These are phyloP conservation scores for Dromococcyx pavoninus DNA, from an alignment of 2,797 vertebrate genomes.

Conservation along the genomic window DNA sequence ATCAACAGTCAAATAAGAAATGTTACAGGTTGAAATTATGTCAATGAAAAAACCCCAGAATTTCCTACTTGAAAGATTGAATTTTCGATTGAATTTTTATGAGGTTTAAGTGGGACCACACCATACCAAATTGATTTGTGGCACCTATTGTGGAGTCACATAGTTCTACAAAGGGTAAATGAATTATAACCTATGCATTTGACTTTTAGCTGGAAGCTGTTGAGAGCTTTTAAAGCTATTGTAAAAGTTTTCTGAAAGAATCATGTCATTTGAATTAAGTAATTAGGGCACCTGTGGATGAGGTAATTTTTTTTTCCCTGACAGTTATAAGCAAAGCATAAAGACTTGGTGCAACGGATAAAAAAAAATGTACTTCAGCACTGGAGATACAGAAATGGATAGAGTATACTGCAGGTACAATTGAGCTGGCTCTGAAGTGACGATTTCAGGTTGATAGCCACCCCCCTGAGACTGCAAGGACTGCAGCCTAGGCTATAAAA, in stretches of 20 bases:
- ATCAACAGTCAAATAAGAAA: background rate
- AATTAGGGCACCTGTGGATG: background rate
- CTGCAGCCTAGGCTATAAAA: background rate
- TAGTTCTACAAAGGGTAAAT: background rate
- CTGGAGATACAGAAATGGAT: background rate
- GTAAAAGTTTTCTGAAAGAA: constrained; percentile 2
- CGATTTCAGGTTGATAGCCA: background rate
- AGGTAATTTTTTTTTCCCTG: background rate
- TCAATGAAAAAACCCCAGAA: background rate
- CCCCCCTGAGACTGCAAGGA: fast-evolving
- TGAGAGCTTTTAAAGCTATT: background rate
- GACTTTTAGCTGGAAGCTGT: background rate
- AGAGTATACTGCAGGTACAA: fast-evolving
- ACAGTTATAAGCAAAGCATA: background rate
- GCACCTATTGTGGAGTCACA: background rate
- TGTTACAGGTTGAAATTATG: background rate
- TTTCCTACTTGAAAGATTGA: background rate
- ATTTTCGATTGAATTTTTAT: background rate
- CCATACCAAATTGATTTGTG: background rate
- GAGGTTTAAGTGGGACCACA: background rate
- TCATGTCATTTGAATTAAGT: background rate
- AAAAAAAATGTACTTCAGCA: background rate
- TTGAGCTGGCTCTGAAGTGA: background rate
- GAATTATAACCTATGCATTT: background rate
- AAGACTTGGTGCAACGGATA: background rate